Evolutionary conservation across 1,140 invertebrate genomes (phyloP), one percentile per base, ranked within the genome.

Genomic region (Zaprionus camerounensis): DNA sequence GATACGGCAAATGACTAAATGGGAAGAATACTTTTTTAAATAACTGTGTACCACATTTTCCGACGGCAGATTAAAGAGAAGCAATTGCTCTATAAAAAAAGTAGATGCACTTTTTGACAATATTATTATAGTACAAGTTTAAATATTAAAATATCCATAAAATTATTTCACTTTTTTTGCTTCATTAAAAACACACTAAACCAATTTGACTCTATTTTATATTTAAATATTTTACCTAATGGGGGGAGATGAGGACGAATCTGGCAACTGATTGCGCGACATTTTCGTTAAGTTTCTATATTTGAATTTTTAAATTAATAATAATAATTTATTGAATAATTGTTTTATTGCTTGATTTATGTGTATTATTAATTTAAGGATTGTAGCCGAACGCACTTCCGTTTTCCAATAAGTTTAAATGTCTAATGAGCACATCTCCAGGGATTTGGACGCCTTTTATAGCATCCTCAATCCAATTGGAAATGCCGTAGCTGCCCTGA

Each of bases 221-320:
- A 17, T 17, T 46, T 34, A 1, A 34, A 17, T 61, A 26, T 34
- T 58, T 64, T 64, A 94, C 93, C 92, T 94, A 36, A 94, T 93
- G 28, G 94, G 93, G 13, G 94, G 94, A 6, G 94, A 94, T n/a
- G 94, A 94, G 13, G 94, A 94, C 11, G 94, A 94, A 82, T 94
- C 94, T 15, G 94, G 94, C 51, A 94, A 85, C 72, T 94, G 94
- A 91, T 92, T 92, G 38, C 91, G 83, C 26, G 91, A 92, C 91
- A 93, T 92, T 62, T 79, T 92, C 28, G 53, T 51, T 59, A 22
- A 93, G 86, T 59, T 78, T 90, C 1, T 7, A 9, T 2, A 9
- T 31, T 11, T 31, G 1, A 3, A 3, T 31, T 31, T 11, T 3
- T 2, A 34, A 34, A 15, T 22, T 31, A 26, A 38, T 6, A 22